Conservation (phyloP, 2,888 invertebrate genomes). For the Cataglyphis albicans region DNA sequence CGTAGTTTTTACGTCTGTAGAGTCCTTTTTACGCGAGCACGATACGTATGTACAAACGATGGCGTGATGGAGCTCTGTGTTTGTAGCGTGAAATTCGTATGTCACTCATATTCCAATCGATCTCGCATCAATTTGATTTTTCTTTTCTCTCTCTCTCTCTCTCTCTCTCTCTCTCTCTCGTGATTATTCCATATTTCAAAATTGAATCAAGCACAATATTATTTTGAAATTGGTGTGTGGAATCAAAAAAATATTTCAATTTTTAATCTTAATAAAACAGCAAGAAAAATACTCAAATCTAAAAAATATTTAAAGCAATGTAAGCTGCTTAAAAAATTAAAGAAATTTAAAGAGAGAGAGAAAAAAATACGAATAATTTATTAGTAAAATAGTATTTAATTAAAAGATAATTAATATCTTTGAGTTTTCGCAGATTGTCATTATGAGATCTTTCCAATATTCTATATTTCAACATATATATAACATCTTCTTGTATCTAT, state of each 20-base stretch:
- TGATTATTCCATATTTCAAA: neutral
- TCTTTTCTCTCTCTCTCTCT: neutral
- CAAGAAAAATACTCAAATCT: neutral
- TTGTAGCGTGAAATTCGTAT: constrained; percentile 54
- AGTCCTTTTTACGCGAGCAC: constrained; percentile 73
- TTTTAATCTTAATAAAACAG: neutral
- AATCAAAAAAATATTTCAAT: neutral
- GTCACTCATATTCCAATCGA: neutral
- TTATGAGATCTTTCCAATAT: neutral
- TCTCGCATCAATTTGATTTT: neutral
- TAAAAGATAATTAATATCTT: neutral
- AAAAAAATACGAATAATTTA: neutral
- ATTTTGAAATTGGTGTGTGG: neutral
- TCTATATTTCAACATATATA: no score
- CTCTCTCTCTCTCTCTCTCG: neutral
- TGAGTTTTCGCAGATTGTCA: neutral
- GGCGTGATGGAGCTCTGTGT: constrained; percentile 42
- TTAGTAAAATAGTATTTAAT: neutral
- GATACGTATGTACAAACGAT: constrained; percentile 71
- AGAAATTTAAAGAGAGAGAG: neutral
- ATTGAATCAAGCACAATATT: neutral
- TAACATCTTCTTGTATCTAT: neutral
- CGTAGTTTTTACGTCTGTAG: constrained; percentile 59
- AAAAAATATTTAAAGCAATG: neutral
- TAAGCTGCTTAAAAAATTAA: neutral